These are phyloP conservation scores for Chlorospingus flavigularis DNA, from an alignment of 2,797 vertebrate genomes.

Conservation along the genomic window DNA sequence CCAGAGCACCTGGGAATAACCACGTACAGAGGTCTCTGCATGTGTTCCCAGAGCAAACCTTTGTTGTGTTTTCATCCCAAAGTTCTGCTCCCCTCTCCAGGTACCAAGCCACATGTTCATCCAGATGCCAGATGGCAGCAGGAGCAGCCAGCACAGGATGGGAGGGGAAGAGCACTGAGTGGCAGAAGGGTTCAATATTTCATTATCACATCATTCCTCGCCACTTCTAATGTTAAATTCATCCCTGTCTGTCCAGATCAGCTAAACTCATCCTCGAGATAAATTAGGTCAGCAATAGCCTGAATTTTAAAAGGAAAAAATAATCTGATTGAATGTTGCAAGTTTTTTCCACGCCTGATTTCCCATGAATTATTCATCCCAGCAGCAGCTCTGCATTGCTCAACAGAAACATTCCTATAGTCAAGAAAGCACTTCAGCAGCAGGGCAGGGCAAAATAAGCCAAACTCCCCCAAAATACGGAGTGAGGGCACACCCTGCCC, in stretches of 20 bases:
- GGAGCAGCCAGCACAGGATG: not conserved
- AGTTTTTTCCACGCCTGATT: not conserved
- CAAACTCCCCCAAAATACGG: not conserved
- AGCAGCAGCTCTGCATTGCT: not conserved
- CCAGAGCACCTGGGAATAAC: not conserved
- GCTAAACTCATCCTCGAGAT: not conserved
- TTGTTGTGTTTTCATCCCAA: not conserved
- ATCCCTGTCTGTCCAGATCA: not conserved
- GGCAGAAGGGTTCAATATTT: not conserved
- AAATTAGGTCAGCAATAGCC: not conserved
- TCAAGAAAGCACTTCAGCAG: not conserved
- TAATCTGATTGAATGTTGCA: not conserved
- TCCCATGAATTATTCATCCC: not conserved
- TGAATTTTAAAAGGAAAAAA: not conserved
- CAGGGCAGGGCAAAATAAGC: not conserved
- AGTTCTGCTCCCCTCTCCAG: not conserved
- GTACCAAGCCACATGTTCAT: not conserved
- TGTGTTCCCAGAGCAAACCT: fast-evolving
- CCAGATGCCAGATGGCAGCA: not conserved
- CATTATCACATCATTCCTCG: not conserved
- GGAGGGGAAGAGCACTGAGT: not conserved
- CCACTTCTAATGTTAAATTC: not conserved
- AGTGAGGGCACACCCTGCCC: not conserved
- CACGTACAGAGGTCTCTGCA: not conserved
- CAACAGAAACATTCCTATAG: not conserved